phyloP scores from a whole-genome alignment of 1,140 invertebrate genomes.

The Panagrolaimus sp. region DNA sequence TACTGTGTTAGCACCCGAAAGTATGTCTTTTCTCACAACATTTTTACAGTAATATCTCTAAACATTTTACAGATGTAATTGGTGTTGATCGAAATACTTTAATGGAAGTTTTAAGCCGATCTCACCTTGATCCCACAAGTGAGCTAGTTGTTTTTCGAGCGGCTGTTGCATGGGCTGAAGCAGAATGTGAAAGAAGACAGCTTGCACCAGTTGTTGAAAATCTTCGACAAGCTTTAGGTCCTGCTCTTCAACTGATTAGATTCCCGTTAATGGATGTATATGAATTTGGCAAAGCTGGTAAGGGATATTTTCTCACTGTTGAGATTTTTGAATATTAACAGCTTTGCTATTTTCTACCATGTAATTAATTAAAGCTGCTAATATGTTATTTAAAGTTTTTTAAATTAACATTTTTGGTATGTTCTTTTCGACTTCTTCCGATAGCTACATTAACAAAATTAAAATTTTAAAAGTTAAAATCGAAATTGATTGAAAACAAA shows the following conservation, averaged over 20 bases:
- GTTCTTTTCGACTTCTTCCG: no score
- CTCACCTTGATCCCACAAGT: constrained; percentile 23
- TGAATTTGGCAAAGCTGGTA: constrained; percentile 24
- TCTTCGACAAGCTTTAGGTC: constrained; percentile 23
- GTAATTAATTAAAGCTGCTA: neutral
- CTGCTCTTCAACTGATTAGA: constrained; percentile 28
- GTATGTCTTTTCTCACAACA: neutral
- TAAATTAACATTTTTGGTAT: neutral
- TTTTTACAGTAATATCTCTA: neutral
- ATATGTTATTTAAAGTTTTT: neutral
- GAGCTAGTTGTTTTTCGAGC: constrained; percentile 30
- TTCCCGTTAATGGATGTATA: constrained; percentile 32
- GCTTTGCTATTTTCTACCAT: no score
- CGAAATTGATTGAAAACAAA: no score
- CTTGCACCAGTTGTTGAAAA: constrained; percentile 24
- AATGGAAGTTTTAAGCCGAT: constrained; percentile 25
- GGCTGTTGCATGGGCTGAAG: constrained; percentile 26
- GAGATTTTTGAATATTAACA: neutral
- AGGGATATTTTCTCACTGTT: neutral
- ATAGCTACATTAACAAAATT: no score
- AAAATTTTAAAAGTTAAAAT: neutral
- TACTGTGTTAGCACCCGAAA: constrained; percentile 14
- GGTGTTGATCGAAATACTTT: constrained; percentile 28
- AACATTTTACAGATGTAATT: constrained; percentile 14
- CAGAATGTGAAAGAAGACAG: constrained; percentile 22